Conservation (phyloP, 2,888 invertebrate species). For the Timema cristinae region DNA sequence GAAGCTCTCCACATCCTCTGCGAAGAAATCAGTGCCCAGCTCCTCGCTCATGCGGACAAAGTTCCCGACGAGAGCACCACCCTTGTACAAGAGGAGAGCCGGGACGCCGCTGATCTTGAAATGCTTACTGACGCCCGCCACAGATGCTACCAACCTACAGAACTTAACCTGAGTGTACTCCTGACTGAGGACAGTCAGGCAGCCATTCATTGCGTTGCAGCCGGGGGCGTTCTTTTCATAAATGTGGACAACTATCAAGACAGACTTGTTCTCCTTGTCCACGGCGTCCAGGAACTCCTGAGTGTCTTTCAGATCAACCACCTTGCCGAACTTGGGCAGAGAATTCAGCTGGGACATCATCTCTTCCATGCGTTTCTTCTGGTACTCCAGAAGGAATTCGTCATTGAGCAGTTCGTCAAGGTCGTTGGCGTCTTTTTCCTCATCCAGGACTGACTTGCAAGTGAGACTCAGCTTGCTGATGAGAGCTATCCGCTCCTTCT, state of each 20-base stretch:
- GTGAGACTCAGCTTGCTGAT: slow-evolving; percentile 83
- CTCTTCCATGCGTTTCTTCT: slow-evolving; percentile 87
- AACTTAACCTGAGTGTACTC: slow-evolving; percentile 85
- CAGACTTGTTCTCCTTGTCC: slow-evolving; percentile 79
- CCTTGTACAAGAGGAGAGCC: slow-evolving; percentile 86
- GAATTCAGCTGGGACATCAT: slow-evolving; percentile 63
- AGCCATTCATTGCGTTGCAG: slow-evolving; percentile 79
- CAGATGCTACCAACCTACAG: slow-evolving; percentile 75
- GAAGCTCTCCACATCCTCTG: slow-evolving; percentile 85
- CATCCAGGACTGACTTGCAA: slow-evolving; percentile 70
- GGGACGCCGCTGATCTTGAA: slow-evolving; percentile 87
- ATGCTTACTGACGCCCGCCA: slow-evolving; percentile 79
- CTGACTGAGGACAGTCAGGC: slow-evolving; percentile 67
- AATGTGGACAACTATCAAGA: slow-evolving; percentile 84
- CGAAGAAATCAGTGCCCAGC: slow-evolving; percentile 85
- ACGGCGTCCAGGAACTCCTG: slow-evolving; percentile 81
- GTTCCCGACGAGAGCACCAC: slow-evolving; percentile 85
- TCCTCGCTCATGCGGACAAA: slow-evolving; percentile 84
- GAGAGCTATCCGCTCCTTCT: slow-evolving; percentile 69
- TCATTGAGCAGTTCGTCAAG: slow-evolving; percentile 78
- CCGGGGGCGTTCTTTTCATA: slow-evolving; percentile 68
- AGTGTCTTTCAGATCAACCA: slow-evolving; percentile 64
- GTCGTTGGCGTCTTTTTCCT: slow-evolving; percentile 73
- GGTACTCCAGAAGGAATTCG: slow-evolving; percentile 78
- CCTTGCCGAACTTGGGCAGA: slow-evolving; percentile 69